Conservation (phyloP, 1,140 invertebrate genomes). For the Drosophila tropicalis region DNA sequence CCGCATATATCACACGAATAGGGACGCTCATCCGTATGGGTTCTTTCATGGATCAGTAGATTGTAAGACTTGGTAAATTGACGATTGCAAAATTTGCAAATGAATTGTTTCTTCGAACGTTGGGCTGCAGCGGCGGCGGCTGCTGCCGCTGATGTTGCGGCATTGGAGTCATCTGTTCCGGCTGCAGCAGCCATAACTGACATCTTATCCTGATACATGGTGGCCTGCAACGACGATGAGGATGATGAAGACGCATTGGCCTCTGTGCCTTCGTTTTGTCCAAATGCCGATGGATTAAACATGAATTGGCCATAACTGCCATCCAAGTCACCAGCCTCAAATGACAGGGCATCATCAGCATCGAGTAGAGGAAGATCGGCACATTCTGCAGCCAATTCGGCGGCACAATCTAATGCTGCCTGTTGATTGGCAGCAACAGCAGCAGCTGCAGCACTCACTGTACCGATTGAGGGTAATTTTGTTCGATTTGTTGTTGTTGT, state of each 20-base stretch:
- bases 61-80: conserved; percentile 99
- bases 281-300: conserved; percentile 60
- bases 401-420: conserved; percentile 66
- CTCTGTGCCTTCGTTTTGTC: conserved; percentile 47
- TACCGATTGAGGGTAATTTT: conserved; percentile 66
- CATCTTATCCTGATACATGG: conserved; percentile 80
- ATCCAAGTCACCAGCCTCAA: conserved; percentile 73
- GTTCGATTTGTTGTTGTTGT: conserved; percentile 33
- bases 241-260: conserved; percentile 41
- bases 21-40: conserved; percentile 98
- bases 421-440: conserved; percentile 66
- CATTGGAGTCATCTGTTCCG: conserved; percentile 64
- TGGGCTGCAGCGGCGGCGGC: conserved; percentile 83
- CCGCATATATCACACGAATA: conserved; percentile 99
- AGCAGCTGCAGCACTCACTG: conserved; percentile 67
- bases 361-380: conserved; percentile 59
- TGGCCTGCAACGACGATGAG: conserved; percentile 60
- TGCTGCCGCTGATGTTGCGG: conserved; percentile 85
- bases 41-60: conserved; percentile 97
- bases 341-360: conserved; percentile 69
- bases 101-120: conserved; percentile 97
- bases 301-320: conserved; percentile 76
- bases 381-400: conserved; percentile 69
- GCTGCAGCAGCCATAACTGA: conserved; percentile 53
- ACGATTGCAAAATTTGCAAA: conserved; percentile 98